Base-by-base conservation (phyloP, 2,113 vertebrate genomes). In the Clinocottus analis region DNA sequence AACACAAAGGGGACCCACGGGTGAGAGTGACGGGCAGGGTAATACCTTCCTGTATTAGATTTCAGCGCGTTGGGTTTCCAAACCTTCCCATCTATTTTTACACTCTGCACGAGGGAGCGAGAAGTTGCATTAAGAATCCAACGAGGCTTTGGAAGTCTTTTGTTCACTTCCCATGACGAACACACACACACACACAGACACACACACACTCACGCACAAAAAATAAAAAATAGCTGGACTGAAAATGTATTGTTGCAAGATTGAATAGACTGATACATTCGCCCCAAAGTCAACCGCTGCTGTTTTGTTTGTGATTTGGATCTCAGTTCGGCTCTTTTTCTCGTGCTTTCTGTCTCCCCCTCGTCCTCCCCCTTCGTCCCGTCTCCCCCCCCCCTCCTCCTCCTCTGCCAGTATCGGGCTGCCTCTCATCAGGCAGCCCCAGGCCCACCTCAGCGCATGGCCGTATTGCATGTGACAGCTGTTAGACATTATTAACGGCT, bases 401-500 rank as follows among this genome's bases (percentile, higher is more conserved):
- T 74, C 74, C 37, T 59, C 70, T 65, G 65, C 29, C 79, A 69
- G 73, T 87, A 83, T 91, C 90, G 75, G 82, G 74, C 72, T 79
- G 80, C 82, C 80, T 89, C 90, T 91, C 88, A 62, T 92, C 87
- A 81, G 87, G 70, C 89, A 78, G 89, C 85, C 87, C 53, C 84
- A 56, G 91, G 88, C 91, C 90, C 87, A 93, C 87, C 88, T 90
- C 86, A 69, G 74, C 5, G 78, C 75, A 70, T 80, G 79, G 80
- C 86, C 41, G 33, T 77, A 85, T 87, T 85, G 84, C 85, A 79
- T 90, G 90, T 90, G 93, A 94, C 94, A 94, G 94, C 93, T 94
- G 94, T 91, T 93, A 72, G 83, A 92, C 92, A 92, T 94, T 93
- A 93, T 94, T 95, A 93, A 91, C 90, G 61, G 87, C 87, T 92